Conservation (phyloP, 2,888 invertebrate genomes). For the Physocephala rufipes region DNA sequence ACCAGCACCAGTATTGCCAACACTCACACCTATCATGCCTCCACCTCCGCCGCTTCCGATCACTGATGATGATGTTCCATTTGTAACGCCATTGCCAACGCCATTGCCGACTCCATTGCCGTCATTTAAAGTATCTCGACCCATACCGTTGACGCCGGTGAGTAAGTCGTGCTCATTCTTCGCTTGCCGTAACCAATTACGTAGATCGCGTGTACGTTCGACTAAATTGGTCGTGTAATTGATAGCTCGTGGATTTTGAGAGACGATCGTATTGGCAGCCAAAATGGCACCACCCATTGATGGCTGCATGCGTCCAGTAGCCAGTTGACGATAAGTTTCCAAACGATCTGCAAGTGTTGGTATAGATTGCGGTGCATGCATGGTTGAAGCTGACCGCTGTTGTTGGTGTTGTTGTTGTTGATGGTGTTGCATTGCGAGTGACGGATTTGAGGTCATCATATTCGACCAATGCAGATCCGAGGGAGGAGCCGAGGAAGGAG, state of each 20-base stretch:
- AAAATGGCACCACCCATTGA: conserved; percentile 64
- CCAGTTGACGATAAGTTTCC: conserved; percentile 69
- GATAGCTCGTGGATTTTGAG: conserved; percentile 65
- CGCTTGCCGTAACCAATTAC: conserved; percentile 74
- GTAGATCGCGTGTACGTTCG: conserved; percentile 72
- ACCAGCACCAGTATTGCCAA: conserved; percentile 38
- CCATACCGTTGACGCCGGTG: conserved; percentile 46
- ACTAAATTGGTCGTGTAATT: conserved; percentile 72
- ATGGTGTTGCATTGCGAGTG: conserved; percentile 38
- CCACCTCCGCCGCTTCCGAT: conserved; percentile 30
- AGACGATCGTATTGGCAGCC: conserved; percentile 64
- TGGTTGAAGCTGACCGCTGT: conserved; percentile 43
- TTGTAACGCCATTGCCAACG: not conserved
- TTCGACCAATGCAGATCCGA: conserved; percentile 60
- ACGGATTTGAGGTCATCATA: conserved; percentile 48
- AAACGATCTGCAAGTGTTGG: conserved; percentile 68
- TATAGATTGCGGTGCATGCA: conserved; percentile 61
- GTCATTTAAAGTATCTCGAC: not conserved
- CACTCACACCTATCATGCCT: conserved; percentile 34
- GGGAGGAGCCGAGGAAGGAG: conserved; percentile 56
- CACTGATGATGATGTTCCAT: too few relatives aligned
- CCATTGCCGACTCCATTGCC: not conserved
- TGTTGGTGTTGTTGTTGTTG: conserved; percentile 26
- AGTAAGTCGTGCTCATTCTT: conserved; percentile 64
- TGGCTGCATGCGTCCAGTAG: conserved; percentile 66